Percentiles rank a stretch among this genome's conserved stretches.
Evolutionary conservation across 2,113 vertebrate genomes (phyloP).

Genomic region (Caranx melampygus): DNA sequence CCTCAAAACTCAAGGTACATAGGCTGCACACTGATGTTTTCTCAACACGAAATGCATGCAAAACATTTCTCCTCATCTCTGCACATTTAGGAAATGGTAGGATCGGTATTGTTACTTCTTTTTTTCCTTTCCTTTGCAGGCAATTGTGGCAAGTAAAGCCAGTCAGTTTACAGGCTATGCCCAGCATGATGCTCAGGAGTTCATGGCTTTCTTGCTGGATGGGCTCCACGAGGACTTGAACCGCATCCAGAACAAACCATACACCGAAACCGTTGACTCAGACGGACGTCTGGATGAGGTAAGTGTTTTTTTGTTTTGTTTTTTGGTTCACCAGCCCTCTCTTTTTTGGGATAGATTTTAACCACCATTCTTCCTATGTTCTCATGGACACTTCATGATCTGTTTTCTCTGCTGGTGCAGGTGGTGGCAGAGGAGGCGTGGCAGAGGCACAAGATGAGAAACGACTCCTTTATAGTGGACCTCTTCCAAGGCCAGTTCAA

Average conservation of each 20-base stretch:
- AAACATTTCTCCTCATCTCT: neutral
- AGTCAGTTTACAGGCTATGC: slow-evolving; percentile 99
- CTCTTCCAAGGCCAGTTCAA: slow-evolving; percentile 99
- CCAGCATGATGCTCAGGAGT: slow-evolving; percentile 98
- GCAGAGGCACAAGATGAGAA: slow-evolving; percentile 98
- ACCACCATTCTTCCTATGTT: neutral
- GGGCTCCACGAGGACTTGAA: slow-evolving; percentile 99
- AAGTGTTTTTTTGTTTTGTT: neutral
- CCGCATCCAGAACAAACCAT: slow-evolving; percentile 98
- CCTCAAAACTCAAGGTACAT: slow-evolving; percentile 96
- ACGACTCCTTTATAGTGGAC: slow-evolving; percentile 98
- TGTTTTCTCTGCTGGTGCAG: slow-evolving; percentile 73
- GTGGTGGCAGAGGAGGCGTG: slow-evolving; percentile 98
- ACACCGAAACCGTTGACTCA: slow-evolving; percentile 96
- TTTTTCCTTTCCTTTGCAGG: slow-evolving; percentile 75
- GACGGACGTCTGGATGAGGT: slow-evolving; percentile 97
- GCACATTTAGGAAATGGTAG: too few species aligned
- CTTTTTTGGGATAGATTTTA: neutral
- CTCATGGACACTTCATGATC: neutral
- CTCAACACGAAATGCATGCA: neutral
- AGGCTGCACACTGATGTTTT: neutral
- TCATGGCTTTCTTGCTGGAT: slow-evolving; percentile 98
- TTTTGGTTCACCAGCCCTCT: too few species aligned
- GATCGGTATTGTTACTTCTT: neutral
- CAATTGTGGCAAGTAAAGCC: slow-evolving; percentile 97